phyloP scores from a whole-genome alignment of 2,113 vertebrate genomes.

The Tetraodon nigroviridis region DNA sequence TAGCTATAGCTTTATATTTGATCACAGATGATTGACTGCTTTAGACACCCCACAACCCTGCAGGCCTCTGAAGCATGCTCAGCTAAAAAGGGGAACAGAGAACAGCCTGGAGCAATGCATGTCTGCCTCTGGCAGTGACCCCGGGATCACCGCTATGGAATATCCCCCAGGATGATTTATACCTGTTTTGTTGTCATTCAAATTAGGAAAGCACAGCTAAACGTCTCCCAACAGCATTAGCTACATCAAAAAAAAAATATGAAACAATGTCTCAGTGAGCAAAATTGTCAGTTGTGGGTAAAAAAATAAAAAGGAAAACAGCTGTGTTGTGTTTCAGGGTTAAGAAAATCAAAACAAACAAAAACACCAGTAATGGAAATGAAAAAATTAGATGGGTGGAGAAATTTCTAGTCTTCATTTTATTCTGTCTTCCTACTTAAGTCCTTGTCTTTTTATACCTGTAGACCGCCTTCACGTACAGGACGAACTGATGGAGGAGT shows the following conservation, averaged over 20 bases:
- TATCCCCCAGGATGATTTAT: conserved; percentile 38
- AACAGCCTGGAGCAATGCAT: conserved; percentile 32
- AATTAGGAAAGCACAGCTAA: conserved; percentile 10
- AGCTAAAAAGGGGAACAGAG: conserved; percentile 36
- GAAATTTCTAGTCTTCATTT: background rate
- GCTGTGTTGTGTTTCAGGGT: background rate
- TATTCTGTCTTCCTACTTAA: conserved; percentile 33
- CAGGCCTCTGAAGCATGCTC: conserved; percentile 19
- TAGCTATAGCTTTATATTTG: background rate
- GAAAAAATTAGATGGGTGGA: conserved; percentile 6
- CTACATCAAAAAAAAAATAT: conserved; percentile 8
- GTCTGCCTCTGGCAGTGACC: conserved; percentile 50
- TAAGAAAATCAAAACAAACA: background rate
- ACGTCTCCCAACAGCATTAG: conserved; percentile 12
- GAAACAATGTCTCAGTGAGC: background rate
- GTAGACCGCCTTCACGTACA: conserved; percentile 2
- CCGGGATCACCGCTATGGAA: conserved; percentile 29
- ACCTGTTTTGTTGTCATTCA: conserved; percentile 20
- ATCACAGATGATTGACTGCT: background rate
- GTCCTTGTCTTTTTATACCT: conserved; percentile 7
- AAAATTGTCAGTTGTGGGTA: background rate
- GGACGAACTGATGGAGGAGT: conserved; percentile 17
- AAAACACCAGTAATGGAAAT: background rate
- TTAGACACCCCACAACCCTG: background rate
- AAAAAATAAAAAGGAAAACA: no score